Base-by-base conservation (phyloP, 2,113 vertebrate species). In the Hypanus sabinus region DNA sequence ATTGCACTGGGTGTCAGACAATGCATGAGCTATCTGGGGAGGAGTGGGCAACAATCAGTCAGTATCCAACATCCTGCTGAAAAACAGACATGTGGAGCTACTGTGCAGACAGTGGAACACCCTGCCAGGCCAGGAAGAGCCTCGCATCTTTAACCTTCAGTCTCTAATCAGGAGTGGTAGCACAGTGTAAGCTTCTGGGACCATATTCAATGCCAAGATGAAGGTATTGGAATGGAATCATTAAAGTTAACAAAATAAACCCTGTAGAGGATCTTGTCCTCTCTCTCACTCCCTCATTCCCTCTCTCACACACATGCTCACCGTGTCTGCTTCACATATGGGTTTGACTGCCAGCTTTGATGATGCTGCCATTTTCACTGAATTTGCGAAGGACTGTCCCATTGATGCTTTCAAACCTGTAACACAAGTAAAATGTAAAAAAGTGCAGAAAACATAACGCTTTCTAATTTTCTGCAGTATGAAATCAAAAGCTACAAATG, bases 261-360 rank as follows among this genome's bases (percentile, higher is more conserved):
- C 22, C 46, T 46, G 1, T 3, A 46, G 46, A 46, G 46, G 46
- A 57, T 27, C 20, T 46, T 27, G 55, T 10, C 57, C 24, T 57
- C 2, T 38, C 38, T 46, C 9, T 85, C 24, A 9, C 33, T 81
- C 80, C 22, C 38, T 77, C 5, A 77, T 5, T 27, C 38, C 22
- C 20, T 46, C 33, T 70, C 33, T 33, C 94, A 1, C 46, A 46
- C 46, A 46, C 2, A 46, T 46, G 46, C 46, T 96, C 95, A 99
- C 98, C 98, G 98, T 95, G 94, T 96, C 94, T 5, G 97, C 96
- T 87, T 96, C 94, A 0, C 95, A 92, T 0, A 95, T 94, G 0
- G 98, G 98, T 0, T 95, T 97, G 14, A 96, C 97, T 33, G 96
- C 97, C 68, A 98, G 94, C 46, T 95, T 96, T 30, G 98, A 97